Conservation (phyloP, 2,797 vertebrate genomes). For the Onychomys arenicola region DNA sequence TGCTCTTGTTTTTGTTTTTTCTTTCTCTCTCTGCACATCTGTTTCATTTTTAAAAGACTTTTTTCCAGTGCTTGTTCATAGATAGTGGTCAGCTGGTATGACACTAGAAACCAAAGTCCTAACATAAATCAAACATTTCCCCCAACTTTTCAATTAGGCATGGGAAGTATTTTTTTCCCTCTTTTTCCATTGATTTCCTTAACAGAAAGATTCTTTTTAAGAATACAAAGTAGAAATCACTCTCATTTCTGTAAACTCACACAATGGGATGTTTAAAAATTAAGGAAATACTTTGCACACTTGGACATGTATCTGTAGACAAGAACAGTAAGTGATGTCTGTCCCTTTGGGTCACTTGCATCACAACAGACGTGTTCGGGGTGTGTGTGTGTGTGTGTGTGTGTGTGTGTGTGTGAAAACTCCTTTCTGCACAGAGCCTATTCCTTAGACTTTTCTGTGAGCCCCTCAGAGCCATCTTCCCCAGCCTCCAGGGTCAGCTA, state of each 20-base stretch:
- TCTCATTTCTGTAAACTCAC: not conserved
- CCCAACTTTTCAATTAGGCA: not conserved
- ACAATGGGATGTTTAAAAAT: not conserved
- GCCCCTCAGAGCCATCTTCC: slow-evolving; percentile 38
- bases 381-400: not conserved
- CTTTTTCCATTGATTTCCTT: not conserved
- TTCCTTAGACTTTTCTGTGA: slow-evolving; percentile 41
- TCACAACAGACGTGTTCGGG: not conserved
- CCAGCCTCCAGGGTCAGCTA: slow-evolving; percentile 12
- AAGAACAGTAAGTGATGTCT: too few relatives aligned
- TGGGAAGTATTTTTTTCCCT: not conserved
- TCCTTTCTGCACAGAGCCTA: slow-evolving; percentile 10
- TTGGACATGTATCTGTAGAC: not conserved
- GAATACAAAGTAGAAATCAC: not conserved
- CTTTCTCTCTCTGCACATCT: not conserved
- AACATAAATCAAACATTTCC: slow-evolving; percentile 28
- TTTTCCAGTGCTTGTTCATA: not conserved
- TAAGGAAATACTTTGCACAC: not conserved
- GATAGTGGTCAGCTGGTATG: not conserved
- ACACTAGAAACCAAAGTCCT: slow-evolving; percentile 43
- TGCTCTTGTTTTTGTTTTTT: not conserved
- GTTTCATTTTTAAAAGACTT: slow-evolving; percentile 33
- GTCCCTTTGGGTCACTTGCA: not conserved
- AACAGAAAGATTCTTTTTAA: not conserved
- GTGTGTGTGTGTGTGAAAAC: not conserved